These are phyloP conservation scores for Helicoverpa assulta DNA, from an alignment of 2,888 invertebrate genomes.

Conservation along the genomic window DNA sequence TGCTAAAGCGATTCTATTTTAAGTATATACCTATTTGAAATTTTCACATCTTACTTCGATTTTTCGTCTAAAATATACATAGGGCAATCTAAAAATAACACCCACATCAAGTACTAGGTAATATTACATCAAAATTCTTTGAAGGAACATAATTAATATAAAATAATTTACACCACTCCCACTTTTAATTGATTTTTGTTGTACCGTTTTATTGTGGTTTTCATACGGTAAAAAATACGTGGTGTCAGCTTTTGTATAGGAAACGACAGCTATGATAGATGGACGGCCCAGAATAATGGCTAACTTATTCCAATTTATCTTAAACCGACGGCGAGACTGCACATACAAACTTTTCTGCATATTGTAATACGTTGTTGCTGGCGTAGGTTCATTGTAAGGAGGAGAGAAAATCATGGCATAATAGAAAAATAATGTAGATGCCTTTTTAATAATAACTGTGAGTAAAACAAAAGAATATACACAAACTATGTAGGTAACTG, in stretches of 20 bases:
- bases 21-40: neutral
- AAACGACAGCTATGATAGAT: slow-evolving; percentile 73
- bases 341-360: slow-evolving; percentile 68
- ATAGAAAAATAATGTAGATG: too few species aligned
- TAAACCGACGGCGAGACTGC: slow-evolving; percentile 57
- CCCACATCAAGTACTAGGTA: neutral
- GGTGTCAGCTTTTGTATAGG: slow-evolving; percentile 55
- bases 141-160: neutral
- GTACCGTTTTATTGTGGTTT: slow-evolving; percentile 42
- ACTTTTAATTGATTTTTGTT: slow-evolving; percentile 57
- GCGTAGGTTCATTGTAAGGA: neutral
- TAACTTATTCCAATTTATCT: slow-evolving; percentile 75
- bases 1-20: neutral
- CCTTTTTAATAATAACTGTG: neutral
- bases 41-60: too few species aligned
- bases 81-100: too few species aligned
- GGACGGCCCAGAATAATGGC: slow-evolving; percentile 68
- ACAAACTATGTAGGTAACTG: neutral
- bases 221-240: slow-evolving; percentile 34
- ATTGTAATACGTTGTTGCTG: neutral
- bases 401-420: too few species aligned
- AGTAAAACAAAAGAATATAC: neutral
- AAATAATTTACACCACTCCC: neutral
- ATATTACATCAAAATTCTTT: neutral
- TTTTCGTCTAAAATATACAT: too few species aligned